Evolutionary conservation across 2,888 invertebrate genomes (phyloP).

Genomic region (Anagyrus pseudococci): DNA sequence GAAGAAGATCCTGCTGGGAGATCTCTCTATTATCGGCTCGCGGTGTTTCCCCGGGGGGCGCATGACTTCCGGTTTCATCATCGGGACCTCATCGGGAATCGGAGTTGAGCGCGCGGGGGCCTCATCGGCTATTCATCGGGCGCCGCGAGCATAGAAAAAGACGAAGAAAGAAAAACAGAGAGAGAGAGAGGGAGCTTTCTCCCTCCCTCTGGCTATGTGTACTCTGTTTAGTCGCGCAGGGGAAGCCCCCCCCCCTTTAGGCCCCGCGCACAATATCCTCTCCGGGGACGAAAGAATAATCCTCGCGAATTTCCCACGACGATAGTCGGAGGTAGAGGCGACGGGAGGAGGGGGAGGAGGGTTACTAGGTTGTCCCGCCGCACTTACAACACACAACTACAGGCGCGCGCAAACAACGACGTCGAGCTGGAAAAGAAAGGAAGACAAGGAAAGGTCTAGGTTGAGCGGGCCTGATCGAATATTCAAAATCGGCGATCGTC

Average conservation of each 20-base stretch:
- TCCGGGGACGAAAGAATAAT: too few relatives aligned
- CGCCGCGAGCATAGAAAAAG: too few relatives aligned
- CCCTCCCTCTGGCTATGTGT: not conserved
- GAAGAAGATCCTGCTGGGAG: constrained; percentile 25
- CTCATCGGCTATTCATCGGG: constrained; percentile 30
- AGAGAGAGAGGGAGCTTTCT: constrained; percentile 10
- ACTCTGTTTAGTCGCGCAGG: too few relatives aligned
- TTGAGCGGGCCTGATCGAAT: constrained; percentile 22
- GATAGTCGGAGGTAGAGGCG: too few relatives aligned
- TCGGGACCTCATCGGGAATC: constrained; percentile 11
- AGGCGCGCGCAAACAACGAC: not conserved
- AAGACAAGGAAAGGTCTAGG: constrained; percentile 30
- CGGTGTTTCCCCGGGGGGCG: not conserved
- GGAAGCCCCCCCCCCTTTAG: too few relatives aligned
- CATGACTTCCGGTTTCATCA: constrained; percentile 38
- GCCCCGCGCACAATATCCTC: too few relatives aligned
- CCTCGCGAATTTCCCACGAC: too few relatives aligned
- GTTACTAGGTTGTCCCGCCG: too few relatives aligned
- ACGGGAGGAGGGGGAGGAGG: too few relatives aligned
- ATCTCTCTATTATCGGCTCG: constrained; percentile 27
- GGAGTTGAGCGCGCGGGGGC: not conserved
- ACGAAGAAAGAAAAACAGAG: too few relatives aligned
- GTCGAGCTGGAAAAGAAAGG: not conserved
- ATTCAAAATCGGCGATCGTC: constrained; percentile 33
- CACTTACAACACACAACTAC: too few relatives aligned